Evolutionary conservation across 2,888 invertebrate species (phyloP).

Genomic region (Physocephala rufipes): DNA sequence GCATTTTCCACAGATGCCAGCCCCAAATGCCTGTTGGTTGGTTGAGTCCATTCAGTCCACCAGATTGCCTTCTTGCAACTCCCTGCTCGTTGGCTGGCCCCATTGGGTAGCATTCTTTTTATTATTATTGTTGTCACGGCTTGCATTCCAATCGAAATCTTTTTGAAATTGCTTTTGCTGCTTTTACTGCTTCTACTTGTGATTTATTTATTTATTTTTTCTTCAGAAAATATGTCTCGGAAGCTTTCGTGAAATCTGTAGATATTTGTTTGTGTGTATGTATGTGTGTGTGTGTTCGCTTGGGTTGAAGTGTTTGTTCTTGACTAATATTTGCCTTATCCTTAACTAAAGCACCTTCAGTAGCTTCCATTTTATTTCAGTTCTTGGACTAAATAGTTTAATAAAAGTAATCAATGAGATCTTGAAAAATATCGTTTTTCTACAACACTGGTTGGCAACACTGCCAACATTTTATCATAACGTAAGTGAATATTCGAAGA

Average conservation of each 20-base stretch:
- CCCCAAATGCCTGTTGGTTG: background rate
- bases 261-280: background rate
- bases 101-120: background rate
- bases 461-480: too few species aligned
- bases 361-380: too few species aligned
- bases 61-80: constrained; percentile 4
- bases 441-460: too few species aligned
- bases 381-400: too few species aligned
- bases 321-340: constrained; percentile 46
- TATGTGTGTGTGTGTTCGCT: too few species aligned
- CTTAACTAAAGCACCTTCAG: constrained; percentile 38
- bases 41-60: background rate
- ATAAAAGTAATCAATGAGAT: too few species aligned
- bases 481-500: too few species aligned
- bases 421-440: too few species aligned
- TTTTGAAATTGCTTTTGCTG: background rate
- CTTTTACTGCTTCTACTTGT: constrained; percentile 1
- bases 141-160: constrained; percentile 16
- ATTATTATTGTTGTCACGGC: background rate
- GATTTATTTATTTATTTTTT: too few species aligned
- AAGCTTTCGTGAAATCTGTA: background rate
- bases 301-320: constrained; percentile 30
- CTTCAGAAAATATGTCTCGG: background rate
- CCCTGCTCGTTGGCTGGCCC: background rate
- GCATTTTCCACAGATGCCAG: background rate